phyloP scores from a whole-genome alignment of 2,888 invertebrate species.

The Drosophila sordidapex region DNA sequence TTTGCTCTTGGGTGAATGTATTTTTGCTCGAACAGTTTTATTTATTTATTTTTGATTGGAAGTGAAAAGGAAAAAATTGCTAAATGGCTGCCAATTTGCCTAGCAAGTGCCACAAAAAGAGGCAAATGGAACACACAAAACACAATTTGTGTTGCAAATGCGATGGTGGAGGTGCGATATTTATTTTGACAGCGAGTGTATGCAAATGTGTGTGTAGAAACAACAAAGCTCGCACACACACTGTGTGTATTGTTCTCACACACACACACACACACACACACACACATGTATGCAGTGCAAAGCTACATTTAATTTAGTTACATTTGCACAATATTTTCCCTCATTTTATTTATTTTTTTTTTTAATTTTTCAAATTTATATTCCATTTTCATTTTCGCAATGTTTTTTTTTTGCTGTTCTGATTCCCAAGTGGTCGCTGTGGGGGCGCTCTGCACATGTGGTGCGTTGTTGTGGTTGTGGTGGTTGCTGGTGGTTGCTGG shows the following conservation, averaged over 20 bases:
- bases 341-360: constrained; percentile 15
- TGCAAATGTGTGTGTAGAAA: constrained; percentile 43
- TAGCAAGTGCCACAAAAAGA: neutral
- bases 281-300: constrained; percentile 10
- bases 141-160: constrained; percentile 41
- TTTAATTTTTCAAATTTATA: constrained; percentile 68
- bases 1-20: neutral
- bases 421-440: constrained; percentile 54
- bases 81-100: neutral
- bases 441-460: constrained; percentile 2
- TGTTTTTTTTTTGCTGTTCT: constrained; percentile 29
- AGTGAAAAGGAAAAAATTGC: neutral
- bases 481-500: neutral
- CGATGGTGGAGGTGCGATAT: neutral
- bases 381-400: constrained; percentile 65
- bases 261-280: constrained; percentile 14
- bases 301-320: constrained; percentile 72
- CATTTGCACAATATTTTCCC: constrained; percentile 51
- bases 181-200: constrained; percentile 51
- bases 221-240: constrained; percentile 12
- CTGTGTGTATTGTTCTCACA: constrained; percentile 4
- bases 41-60: neutral
- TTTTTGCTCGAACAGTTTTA: neutral
- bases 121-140: constrained; percentile 12
- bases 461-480: neutral